A percentile compares a stretch with the other conserved stretches of the same genome.
Evolutionary conservation across 2,113 vertebrate species (phyloP).

Genomic region (Pelmatolapia mariae): DNA sequence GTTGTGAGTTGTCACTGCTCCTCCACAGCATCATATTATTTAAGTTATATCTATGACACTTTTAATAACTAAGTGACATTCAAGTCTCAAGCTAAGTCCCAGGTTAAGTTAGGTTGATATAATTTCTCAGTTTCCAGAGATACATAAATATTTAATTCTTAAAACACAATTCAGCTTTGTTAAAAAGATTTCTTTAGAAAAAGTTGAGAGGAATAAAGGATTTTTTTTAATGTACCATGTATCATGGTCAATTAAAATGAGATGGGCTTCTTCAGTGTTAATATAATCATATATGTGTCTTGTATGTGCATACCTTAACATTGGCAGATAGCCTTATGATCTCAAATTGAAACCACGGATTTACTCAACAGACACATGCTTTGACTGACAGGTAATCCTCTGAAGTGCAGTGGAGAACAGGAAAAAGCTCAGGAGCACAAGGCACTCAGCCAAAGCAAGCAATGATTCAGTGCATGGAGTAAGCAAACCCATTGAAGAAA

Average conservation of each 20-base stretch:
- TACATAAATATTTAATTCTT: neutral
- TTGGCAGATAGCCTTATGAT: neutral
- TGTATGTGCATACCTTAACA: neutral
- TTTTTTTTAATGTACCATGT: neutral
- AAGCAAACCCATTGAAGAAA: neutral
- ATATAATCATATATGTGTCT: neutral
- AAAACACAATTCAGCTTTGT: neutral
- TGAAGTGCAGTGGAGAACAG: neutral
- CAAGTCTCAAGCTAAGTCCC: neutral
- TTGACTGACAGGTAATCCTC: neutral
- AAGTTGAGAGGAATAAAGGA: neutral
- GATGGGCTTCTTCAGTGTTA: fast-evolving
- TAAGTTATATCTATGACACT: neutral
- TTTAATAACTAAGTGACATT: neutral
- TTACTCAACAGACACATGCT: neutral
- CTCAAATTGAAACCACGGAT: neutral
- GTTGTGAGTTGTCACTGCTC: neutral
- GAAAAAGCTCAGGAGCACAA: neutral
- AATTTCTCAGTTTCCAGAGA: neutral
- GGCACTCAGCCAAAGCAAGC: neutral
- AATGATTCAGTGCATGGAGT: neutral
- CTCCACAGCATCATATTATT: neutral
- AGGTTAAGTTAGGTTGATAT: neutral
- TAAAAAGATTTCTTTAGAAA: too few relatives aligned
- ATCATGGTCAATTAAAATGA: neutral